A percentile compares a stretch with the other conserved stretches of the same genome.
phyloP scores from a whole-genome alignment of 2,113 vertebrate species.

The Rostratula benghalensis region DNA sequence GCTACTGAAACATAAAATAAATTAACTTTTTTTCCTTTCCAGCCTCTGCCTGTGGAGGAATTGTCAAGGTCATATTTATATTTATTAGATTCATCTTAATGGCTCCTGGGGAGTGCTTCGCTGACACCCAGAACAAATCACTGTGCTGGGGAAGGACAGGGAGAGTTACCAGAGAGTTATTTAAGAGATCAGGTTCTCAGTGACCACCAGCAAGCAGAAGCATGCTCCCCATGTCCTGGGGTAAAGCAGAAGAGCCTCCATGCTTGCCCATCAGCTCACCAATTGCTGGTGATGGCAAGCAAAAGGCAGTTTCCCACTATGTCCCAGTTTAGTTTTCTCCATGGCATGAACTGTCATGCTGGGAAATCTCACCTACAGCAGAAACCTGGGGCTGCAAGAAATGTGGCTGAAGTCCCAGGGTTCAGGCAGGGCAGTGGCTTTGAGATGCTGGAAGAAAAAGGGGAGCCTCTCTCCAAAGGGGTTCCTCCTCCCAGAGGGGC shows the following conservation, averaged over 20 bases:
- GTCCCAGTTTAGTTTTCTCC: not conserved
- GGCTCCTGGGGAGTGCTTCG: not conserved
- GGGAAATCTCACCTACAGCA: not conserved
- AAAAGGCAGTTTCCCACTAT: not conserved
- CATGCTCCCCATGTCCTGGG: not conserved
- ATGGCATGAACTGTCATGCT: fast-evolving
- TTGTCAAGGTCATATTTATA: not conserved
- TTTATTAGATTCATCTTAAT: not conserved
- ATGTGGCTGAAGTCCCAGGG: not conserved
- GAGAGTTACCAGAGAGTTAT: not conserved
- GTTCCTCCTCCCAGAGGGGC: not conserved
- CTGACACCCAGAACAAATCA: not conserved
- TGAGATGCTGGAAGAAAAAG: not conserved
- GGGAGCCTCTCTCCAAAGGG: not conserved
- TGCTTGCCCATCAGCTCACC: not conserved
- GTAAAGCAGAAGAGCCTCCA: not conserved
- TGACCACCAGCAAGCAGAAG: not conserved
- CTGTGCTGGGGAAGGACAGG: not conserved
- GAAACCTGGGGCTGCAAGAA: not conserved
- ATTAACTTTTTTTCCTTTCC: not conserved
- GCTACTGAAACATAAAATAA: not conserved
- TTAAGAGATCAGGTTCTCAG: not conserved
- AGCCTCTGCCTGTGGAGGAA: not conserved
- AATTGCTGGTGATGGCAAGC: not conserved
- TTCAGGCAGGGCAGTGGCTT: not conserved